phyloP scores from a whole-genome alignment of 64 coral and sea anemone species.

The Stichodactyla mertensii region DNA sequence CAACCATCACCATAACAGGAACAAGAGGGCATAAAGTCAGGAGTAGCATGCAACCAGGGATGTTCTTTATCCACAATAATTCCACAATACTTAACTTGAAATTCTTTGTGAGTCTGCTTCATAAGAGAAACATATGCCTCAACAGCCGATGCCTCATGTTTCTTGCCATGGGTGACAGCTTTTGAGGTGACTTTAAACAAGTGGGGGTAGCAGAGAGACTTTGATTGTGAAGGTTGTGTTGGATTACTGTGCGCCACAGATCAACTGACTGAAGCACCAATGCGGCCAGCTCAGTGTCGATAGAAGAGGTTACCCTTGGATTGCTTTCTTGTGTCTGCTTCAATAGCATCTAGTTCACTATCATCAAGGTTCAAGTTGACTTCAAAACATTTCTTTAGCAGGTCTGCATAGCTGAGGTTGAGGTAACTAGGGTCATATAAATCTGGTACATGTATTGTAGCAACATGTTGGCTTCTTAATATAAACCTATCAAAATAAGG shows the following conservation, averaged over 20 bases:
- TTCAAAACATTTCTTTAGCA: too few species aligned
- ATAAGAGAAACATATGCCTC: slow-evolving; percentile 46
- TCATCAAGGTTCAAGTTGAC: too few species aligned
- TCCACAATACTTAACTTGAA: slow-evolving; percentile 34
- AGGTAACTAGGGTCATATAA: too few species aligned
- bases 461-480: too few species aligned
- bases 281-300: too few species aligned
- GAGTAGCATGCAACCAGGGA: slow-evolving; percentile 49
- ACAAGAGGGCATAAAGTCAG: slow-evolving; percentile 34
- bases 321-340: too few species aligned
- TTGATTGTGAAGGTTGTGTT: too few species aligned
- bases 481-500: slow-evolving; percentile 24
- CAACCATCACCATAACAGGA: slow-evolving; percentile 41
- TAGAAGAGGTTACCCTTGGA: too few species aligned
- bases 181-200: slow-evolving; percentile 39
- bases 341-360: too few species aligned
- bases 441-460: background rate
- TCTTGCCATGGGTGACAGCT: slow-evolving; percentile 44
- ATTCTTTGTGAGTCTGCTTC: slow-evolving; percentile 19
- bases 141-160: slow-evolving; percentile 41
- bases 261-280: too few species aligned
- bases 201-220: slow-evolving; percentile 38
- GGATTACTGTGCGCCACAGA: too few species aligned
- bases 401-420: too few species aligned
- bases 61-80: slow-evolving; percentile 39